Conservation (phyloP, 2,888 invertebrate species). For the Alsophila aescularia region DNA sequence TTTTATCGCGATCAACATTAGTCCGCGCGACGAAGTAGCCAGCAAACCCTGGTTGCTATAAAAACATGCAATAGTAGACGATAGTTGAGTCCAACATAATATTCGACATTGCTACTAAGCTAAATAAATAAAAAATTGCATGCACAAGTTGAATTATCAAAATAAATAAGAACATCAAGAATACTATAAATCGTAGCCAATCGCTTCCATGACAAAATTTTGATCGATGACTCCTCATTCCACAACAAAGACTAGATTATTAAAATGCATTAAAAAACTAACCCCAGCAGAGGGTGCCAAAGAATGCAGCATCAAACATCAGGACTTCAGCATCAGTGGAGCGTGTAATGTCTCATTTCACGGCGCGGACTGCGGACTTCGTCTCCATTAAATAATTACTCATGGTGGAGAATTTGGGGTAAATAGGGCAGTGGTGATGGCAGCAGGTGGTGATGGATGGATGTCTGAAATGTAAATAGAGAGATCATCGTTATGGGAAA, state of each 20-base stretch:
- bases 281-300: slow-evolving; percentile 27
- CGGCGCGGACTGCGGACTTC: slow-evolving; percentile 68
- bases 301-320: slow-evolving; percentile 45
- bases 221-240: slow-evolving; percentile 17
- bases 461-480: slow-evolving; percentile 12
- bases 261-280: slow-evolving; percentile 33
- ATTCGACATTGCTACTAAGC: too few species aligned
- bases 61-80: too few species aligned
- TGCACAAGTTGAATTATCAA: too few species aligned
- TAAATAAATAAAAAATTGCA: too few species aligned
- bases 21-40: too few species aligned
- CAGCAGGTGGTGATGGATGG: slow-evolving; percentile 15
- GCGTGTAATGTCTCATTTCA: slow-evolving; percentile 77
- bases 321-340: slow-evolving; percentile 57
- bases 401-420: slow-evolving; percentile 36
- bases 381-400: slow-evolving; percentile 73
- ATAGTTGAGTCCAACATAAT: too few species aligned
- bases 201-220: slow-evolving; percentile 8
- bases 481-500: not conserved
- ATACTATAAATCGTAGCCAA: slow-evolving; percentile 5
- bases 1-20: too few species aligned
- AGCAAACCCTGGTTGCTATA: too few species aligned
- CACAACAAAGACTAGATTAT: slow-evolving; percentile 26
- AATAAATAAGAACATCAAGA: too few species aligned
- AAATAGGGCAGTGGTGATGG: slow-evolving; percentile 22